Conservation (phyloP, 2,888 invertebrate genomes). For the Flabesymbios commensalis region DNA sequence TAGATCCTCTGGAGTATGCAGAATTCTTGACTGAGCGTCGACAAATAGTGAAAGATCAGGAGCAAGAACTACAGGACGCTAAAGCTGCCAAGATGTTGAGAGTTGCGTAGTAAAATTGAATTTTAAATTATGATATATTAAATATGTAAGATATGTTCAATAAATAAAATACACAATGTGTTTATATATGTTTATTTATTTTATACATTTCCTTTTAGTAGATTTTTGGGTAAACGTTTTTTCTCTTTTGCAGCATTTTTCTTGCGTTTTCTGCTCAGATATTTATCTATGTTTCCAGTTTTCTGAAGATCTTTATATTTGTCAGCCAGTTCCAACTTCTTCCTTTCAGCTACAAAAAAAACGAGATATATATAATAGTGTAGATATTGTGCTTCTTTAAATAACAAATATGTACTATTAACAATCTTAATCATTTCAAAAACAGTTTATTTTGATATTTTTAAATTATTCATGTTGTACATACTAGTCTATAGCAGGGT, state of each 20-base stretch:
- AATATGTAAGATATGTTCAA: no score
- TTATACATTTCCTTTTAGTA: background rate
- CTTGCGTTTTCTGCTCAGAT: conserved; percentile 79
- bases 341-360: conserved; percentile 74
- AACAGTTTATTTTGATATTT: no score
- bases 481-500: no score
- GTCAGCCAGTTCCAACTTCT: conserved; percentile 74
- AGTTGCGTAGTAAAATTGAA: conserved; percentile 10
- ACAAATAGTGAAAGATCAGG: conserved; percentile 73
- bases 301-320: conserved; percentile 82
- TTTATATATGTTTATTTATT: no score
- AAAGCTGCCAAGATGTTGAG: conserved; percentile 90
- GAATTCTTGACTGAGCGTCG: conserved; percentile 78
- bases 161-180: no score
- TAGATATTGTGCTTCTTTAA: conserved; percentile 20
- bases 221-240: conserved; percentile 38
- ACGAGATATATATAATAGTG: background rate
- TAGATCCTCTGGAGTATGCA: conserved; percentile 76
- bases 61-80: conserved; percentile 75
- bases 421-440: no score
- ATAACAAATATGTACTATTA: no score
- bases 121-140: background rate
- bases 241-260: conserved; percentile 68
- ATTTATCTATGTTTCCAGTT: conserved; percentile 77
- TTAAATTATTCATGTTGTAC: no score